Evolutionary conservation across 1,140 invertebrate species (phyloP), one percentile per base, ranked within the genome.

Genomic region (Chlorops oryzae): DNA sequence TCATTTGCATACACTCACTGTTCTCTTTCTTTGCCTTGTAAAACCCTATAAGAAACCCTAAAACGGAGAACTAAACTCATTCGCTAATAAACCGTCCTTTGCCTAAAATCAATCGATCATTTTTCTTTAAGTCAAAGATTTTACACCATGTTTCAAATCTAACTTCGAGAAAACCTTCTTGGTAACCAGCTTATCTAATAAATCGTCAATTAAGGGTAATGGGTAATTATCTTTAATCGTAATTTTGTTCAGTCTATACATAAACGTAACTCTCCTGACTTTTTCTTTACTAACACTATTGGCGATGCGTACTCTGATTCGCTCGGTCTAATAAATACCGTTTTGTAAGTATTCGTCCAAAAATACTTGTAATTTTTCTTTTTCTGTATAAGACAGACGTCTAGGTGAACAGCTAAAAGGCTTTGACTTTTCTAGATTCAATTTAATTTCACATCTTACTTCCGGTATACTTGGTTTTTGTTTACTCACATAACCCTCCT

Each of bases 141-240:
- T n/a, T n/a, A n/a, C n/a, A 6, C 64, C 65, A n/a, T 62, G 63
- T 0, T 50, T 57, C 10, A 66, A 20, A 50, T 69, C 62, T 1
- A 66, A 23, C n/a, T 45, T 52, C 10, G 56, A 55, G 52, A 62
- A 72, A n/a, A 55, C 50, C 23, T 44, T 48, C 43, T 13, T 45
- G 3, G 43, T 28, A 15, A 13, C 25, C 2, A 64, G 32, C 17
- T 49, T 22, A 24, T 67, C 64, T 3, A 71, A 39, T 15, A 54
- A 37, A 43, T 68, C 64, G 2, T 70, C 65, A 12, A 67, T 69
- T 7, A 62, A 34, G 2, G 67, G 67, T 25, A 61, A 35, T 3
- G 63, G 61, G 54, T 56, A 69, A 27, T 52, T 47, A 49, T 61
- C 57, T 25, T 50, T 57, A 13, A 52, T 13, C 2, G 52, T 53